These are phyloP conservation scores for Drosophila kanekoi DNA, from an alignment of 2,888 invertebrate genomes.

Conservation along the genomic window DNA sequence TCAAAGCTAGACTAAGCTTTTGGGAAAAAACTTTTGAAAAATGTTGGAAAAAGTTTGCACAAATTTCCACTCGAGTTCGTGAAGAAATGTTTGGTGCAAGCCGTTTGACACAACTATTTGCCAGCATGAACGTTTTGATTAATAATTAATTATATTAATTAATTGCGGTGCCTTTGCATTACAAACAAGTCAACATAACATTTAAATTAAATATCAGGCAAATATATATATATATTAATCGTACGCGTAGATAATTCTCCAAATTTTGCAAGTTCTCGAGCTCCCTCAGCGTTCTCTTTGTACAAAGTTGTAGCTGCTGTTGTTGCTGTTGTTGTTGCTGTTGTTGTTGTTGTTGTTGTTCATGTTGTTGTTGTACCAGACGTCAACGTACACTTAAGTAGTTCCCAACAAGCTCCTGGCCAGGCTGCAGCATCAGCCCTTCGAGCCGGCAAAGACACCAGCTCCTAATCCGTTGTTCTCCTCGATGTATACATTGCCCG, in stretches of 20 bases:
- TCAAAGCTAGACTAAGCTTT: too few relatives aligned
- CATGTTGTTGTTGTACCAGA: slow-evolving; percentile 4
- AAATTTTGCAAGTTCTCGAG: slow-evolving; percentile 24
- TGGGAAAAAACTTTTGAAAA: too few relatives aligned
- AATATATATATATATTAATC: slow-evolving; percentile 41
- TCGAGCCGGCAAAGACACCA: slow-evolving; percentile 57
- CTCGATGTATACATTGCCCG: slow-evolving; percentile 85
- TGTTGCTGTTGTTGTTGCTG: slow-evolving; percentile 6
- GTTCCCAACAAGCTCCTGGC: slow-evolving; percentile 24
- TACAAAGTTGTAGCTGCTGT: slow-evolving; percentile 24
- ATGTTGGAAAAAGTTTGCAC: too few relatives aligned
- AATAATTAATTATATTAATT: slow-evolving; percentile 42
- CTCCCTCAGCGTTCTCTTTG: slow-evolving; percentile 21
- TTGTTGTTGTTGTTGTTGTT: slow-evolving; percentile 15
- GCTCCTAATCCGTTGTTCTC: slow-evolving; percentile 74
- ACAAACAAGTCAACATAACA: slow-evolving; percentile 84
- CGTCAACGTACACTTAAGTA: slow-evolving; percentile 54
- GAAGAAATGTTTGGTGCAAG: background rate
- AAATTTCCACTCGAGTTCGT: background rate
- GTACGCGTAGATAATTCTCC: slow-evolving; percentile 23
- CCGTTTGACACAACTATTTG: background rate
- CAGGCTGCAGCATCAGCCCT: slow-evolving; percentile 68
- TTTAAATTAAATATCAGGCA: slow-evolving; percentile 72
- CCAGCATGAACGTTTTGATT: slow-evolving; percentile 10
- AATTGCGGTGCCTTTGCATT: slow-evolving; percentile 71